Evolutionary conservation across 2,113 vertebrate species (phyloP).

Genomic region (Brienomyrus longianalis): DNA sequence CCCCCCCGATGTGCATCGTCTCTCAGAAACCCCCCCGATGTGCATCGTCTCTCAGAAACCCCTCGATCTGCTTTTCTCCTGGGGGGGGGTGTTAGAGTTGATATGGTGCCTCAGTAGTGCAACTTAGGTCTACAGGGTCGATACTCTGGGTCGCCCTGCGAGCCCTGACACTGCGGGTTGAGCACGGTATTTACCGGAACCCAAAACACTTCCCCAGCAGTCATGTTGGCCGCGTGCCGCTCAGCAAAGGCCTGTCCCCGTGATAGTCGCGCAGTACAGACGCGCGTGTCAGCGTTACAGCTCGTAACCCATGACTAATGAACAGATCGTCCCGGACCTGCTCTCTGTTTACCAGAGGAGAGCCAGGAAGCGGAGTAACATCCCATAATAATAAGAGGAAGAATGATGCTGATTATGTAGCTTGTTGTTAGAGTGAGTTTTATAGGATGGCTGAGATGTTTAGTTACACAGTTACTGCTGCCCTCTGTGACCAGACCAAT

Average conservation of each 20-base stretch:
- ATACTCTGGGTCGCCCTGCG: not conserved
- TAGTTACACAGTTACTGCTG: not conserved
- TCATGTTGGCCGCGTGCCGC: not conserved
- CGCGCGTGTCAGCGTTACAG: not conserved
- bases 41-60: not conserved
- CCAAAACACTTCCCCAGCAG: not conserved
- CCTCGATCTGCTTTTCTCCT: not conserved
- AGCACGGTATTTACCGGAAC: not conserved
- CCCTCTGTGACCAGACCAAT: not conserved
- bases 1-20: not conserved
- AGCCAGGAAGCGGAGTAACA: not conserved
- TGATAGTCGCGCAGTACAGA: not conserved
- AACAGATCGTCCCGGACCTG: not conserved
- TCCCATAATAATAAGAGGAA: not conserved
- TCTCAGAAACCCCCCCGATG: not conserved
- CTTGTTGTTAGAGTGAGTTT: not conserved
- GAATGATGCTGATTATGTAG: not conserved
- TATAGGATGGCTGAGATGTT: not conserved
- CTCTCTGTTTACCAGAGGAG: not conserved
- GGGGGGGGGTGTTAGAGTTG: not conserved
- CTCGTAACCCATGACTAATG: not conserved
- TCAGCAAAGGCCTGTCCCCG: not conserved
- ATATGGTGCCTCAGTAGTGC: not conserved
- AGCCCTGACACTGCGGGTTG: not conserved
- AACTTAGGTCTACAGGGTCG: not conserved